These are phyloP conservation scores for Stenoptilia bipunctidactyla DNA, from an alignment of 2,888 invertebrate species.

Conservation along the genomic window DNA sequence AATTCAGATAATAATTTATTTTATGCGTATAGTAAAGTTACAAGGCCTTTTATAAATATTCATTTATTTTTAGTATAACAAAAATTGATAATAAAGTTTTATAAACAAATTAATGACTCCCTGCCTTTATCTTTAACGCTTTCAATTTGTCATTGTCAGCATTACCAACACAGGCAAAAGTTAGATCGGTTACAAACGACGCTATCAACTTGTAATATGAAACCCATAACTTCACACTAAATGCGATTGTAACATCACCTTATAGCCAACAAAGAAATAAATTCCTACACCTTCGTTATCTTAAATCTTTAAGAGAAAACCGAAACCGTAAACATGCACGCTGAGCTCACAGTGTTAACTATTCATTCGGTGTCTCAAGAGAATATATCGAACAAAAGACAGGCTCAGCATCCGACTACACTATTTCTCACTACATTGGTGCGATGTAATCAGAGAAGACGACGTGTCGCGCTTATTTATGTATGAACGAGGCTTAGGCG, in stretches of 20 bases:
- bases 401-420: slow-evolving; percentile 62
- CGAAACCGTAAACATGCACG: slow-evolving; percentile 66
- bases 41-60: too few species aligned
- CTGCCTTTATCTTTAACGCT: not conserved
- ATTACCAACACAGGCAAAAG: not conserved
- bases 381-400: slow-evolving; percentile 68
- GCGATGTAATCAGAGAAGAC: slow-evolving; percentile 72
- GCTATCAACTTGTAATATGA: slow-evolving; percentile 32
- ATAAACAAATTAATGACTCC: too few species aligned
- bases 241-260: slow-evolving; percentile 60
- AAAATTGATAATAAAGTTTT: too few species aligned
- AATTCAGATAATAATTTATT: slow-evolving; percentile 25
- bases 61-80: too few species aligned
- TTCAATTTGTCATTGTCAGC: not conserved
- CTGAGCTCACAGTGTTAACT: slow-evolving; percentile 60
- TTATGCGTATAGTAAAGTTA: slow-evolving; percentile 16
- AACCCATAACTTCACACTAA: slow-evolving; percentile 42
- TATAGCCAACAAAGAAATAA: slow-evolving; percentile 63
- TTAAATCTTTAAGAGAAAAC: slow-evolving; percentile 64
- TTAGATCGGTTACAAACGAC: slow-evolving; percentile 17
- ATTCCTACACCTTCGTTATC: slow-evolving; percentile 51
- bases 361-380: slow-evolving; percentile 58
- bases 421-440: slow-evolving; percentile 71
- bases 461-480: slow-evolving; percentile 71
- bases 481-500: slow-evolving; percentile 67